These are phyloP conservation scores for Xylota segnis DNA, from an alignment of 2,888 invertebrate genomes.

Conservation along the genomic window DNA sequence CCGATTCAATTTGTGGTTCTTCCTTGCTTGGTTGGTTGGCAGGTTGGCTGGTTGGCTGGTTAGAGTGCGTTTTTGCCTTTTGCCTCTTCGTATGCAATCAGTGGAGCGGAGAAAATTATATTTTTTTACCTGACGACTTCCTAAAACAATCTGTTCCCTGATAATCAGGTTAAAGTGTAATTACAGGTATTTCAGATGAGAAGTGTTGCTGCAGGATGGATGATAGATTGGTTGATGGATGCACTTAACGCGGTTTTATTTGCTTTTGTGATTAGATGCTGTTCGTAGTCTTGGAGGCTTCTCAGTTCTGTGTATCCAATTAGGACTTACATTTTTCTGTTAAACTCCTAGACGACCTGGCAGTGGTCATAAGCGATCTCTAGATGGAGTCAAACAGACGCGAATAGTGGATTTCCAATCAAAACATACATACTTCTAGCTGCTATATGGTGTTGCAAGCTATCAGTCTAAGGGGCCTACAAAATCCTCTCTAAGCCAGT, in stretches of 20 bases:
- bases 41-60: neutral
- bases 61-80: neutral
- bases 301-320: no score
- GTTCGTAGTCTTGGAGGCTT: no score
- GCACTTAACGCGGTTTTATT: slow-evolving; percentile 10
- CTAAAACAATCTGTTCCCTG: slow-evolving; percentile 14
- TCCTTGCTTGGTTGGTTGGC: slow-evolving; percentile 4
- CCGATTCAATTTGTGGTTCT: slow-evolving; percentile 53
- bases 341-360: no score
- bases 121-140: slow-evolving; percentile 14
- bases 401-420: no score
- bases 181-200: neutral
- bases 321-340: no score
- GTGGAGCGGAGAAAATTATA: slow-evolving; percentile 19
- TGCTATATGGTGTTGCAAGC: no score
- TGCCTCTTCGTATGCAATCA: slow-evolving; percentile 32
- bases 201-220: neutral
- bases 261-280: neutral
- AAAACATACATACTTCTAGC: no score
- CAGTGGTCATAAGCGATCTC: no score
- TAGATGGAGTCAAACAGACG: no score
- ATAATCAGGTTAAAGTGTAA: slow-evolving; percentile 29
- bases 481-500: no score
- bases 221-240: neutral
- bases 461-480: no score